These are phyloP conservation scores for Condylura cristata DNA, from an alignment of 2,113 vertebrate species.

Conservation along the genomic window DNA sequence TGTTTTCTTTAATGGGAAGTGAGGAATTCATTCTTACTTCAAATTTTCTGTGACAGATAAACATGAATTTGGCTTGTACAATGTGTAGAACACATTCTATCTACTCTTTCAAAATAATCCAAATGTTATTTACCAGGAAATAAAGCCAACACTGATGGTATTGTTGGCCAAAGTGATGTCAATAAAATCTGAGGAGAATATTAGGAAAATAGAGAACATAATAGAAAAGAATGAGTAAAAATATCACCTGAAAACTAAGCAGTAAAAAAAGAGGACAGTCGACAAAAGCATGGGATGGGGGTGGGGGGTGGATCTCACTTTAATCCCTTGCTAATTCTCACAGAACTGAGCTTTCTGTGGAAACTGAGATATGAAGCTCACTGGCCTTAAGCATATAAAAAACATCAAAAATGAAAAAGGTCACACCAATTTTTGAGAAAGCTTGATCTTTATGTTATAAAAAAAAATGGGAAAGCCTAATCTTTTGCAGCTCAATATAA, in stretches of 20 bases:
- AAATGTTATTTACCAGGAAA: slow-evolving; percentile 9
- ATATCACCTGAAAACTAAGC: slow-evolving; percentile 37
- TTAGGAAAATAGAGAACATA: slow-evolving; percentile 7
- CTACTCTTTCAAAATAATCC: background rate
- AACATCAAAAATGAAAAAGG: slow-evolving; percentile 80
- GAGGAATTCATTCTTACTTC: background rate
- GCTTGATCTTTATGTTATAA: slow-evolving; percentile 76
- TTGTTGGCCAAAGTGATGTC: background rate
- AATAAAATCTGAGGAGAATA: background rate
- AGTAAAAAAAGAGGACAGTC: slow-evolving; percentile 54
- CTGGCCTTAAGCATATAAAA: slow-evolving; percentile 68
- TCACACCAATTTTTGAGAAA: slow-evolving; percentile 77
- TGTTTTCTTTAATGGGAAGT: background rate
- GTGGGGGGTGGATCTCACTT: slow-evolving; percentile 24
- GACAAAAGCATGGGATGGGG: background rate
- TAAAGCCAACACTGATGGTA: background rate
- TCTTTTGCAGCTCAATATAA: slow-evolving; percentile 67
- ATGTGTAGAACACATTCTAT: background rate
- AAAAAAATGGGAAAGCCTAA: slow-evolving; percentile 72
- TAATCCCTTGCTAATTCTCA: slow-evolving; percentile 79
- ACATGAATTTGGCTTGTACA: background rate
- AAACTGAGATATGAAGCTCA: slow-evolving; percentile 75
- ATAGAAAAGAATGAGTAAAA: slow-evolving; percentile 28
- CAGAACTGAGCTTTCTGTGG: slow-evolving; percentile 63
- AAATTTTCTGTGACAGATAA: background rate